These are phyloP conservation scores for Phrynocephalus forsythii DNA, from an alignment of 2,797 vertebrate species.

Conservation along the genomic window DNA sequence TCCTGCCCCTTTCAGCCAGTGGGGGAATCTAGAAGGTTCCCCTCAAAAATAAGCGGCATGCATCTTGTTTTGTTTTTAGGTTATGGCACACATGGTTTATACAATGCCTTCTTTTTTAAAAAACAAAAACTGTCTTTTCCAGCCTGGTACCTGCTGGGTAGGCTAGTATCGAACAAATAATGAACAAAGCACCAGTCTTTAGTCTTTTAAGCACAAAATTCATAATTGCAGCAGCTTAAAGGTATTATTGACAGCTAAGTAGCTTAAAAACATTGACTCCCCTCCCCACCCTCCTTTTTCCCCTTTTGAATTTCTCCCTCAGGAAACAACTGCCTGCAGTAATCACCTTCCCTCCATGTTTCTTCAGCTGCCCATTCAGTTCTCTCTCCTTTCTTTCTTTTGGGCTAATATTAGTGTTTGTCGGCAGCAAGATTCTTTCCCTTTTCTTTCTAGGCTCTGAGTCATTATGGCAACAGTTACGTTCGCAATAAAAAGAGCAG, in stretches of 20 bases:
- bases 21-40: too few species aligned
- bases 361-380: constrained; percentile 67
- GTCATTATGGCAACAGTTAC: constrained; percentile 74
- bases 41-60: too few species aligned
- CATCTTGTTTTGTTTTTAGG: too few species aligned
- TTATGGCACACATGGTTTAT: too few species aligned
- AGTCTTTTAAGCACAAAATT: constrained; percentile 56
- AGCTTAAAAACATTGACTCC: constrained; percentile 53
- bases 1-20: too few species aligned
- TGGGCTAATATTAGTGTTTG: constrained; percentile 69
- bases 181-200: constrained; percentile 55
- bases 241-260: constrained; percentile 31
- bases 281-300: constrained; percentile 30
- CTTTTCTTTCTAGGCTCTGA: constrained; percentile 62
- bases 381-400: constrained; percentile 71
- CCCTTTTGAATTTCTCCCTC: constrained; percentile 56
- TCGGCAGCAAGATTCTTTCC: constrained; percentile 61
- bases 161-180: constrained; percentile 47
- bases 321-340: constrained; percentile 63
- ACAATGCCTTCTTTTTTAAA: too few species aligned
- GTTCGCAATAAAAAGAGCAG: constrained; percentile 74
- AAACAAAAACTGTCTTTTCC: too few species aligned
- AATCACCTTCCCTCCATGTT: constrained; percentile 67
- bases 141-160: too few species aligned
- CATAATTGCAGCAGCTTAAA: constrained; percentile 31